Percentiles rank a stretch among this genome's conserved stretches.
Conservation (phyloP, 2,113 vertebrate species). For the Rhabdornis inornatus region DNA sequence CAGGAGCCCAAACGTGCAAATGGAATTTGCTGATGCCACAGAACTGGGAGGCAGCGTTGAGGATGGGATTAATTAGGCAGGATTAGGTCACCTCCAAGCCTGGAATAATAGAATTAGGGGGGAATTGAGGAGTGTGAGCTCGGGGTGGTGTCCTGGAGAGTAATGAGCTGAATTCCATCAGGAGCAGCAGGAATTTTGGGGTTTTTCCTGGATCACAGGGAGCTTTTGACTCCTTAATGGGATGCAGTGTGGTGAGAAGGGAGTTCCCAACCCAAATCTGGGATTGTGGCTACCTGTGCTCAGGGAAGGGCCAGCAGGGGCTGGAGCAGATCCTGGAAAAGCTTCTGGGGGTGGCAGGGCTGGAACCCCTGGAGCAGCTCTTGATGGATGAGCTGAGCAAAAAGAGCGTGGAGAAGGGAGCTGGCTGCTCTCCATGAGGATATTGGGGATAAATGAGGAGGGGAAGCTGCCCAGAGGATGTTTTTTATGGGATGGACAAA, state of each 20-base stretch:
- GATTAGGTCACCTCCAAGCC: background rate
- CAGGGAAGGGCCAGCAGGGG: background rate
- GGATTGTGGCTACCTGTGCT: background rate
- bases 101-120: background rate
- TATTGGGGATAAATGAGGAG: background rate
- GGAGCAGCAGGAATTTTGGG: background rate
- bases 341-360: accelerated
- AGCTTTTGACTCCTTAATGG: background rate
- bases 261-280: background rate
- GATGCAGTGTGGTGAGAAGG: background rate
- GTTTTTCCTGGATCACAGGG: background rate
- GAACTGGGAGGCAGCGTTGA: background rate
- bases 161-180: background rate
- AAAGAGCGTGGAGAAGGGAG: background rate
- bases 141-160: background rate
- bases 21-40: background rate
- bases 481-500: background rate
- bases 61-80: conserved; percentile 10
- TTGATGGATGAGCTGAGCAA: background rate
- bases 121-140: background rate
- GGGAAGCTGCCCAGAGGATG: background rate
- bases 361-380: background rate
- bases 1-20: background rate
- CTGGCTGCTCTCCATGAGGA: background rate
- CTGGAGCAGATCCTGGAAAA: background rate